These are phyloP conservation scores for Pseudomyrmex sp. DNA, from an alignment of 1,140 invertebrate species.

Conservation along the genomic window DNA sequence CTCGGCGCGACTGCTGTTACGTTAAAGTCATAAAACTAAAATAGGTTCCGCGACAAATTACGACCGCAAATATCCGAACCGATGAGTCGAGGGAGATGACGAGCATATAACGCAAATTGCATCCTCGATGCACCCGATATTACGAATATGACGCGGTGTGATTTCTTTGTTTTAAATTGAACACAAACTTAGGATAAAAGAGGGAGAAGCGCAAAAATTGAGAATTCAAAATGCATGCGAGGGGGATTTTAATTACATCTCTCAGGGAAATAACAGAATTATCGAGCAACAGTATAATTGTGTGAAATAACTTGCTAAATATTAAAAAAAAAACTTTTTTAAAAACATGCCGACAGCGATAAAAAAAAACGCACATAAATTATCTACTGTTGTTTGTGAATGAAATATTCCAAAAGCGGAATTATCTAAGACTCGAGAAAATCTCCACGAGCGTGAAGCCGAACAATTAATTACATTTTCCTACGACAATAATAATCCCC, in stretches of 20 bases:
- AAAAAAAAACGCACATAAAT: no score
- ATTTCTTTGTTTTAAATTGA: no score
- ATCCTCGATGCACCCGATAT: neutral
- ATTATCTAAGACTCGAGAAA: neutral
- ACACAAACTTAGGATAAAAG: no score
- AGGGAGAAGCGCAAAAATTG: no score
- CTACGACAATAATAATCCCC: neutral
- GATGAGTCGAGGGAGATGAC: neutral
- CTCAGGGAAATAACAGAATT: no score
- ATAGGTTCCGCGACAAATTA: conserved; percentile 40
- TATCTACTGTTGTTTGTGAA: neutral
- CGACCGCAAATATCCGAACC: conserved; percentile 13
- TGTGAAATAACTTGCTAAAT: no score
- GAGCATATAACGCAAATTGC: conserved; percentile 25
- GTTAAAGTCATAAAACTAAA: conserved; percentile 9
- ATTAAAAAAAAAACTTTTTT: neutral
- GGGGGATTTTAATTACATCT: no score
- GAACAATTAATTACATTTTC: neutral
- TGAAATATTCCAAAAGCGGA: neutral
- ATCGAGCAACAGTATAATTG: no score
- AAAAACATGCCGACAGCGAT: neutral
- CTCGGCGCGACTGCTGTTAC: conserved; percentile 31
- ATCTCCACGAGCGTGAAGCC: neutral
- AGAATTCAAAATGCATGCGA: no score
- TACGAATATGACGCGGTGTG: no score